Evolutionary conservation across 2,113 vertebrate species (phyloP).

Genomic region (Myodes glareolus): DNA sequence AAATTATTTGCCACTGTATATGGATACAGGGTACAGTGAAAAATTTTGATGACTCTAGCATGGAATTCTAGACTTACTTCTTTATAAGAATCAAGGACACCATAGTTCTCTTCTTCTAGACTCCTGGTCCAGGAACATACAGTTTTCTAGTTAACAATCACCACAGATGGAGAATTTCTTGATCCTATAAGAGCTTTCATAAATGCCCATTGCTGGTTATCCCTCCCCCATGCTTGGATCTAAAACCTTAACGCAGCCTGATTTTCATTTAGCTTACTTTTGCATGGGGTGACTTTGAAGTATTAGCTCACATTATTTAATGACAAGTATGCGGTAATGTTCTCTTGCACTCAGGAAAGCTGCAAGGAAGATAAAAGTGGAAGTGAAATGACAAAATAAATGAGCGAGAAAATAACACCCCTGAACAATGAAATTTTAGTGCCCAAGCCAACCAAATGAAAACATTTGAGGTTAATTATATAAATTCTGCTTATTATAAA

Average conservation of each 20-base stretch:
- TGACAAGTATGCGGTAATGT: conserved; percentile 62
- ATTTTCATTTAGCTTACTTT: conserved; percentile 56
- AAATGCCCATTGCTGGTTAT: neutral
- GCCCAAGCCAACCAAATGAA: conserved; percentile 28
- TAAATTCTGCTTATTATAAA: conserved; percentile 69
- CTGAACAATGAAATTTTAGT: conserved; percentile 71
- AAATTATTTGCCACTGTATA: neutral
- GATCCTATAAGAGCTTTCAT: conserved; percentile 25
- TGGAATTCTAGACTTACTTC: neutral
- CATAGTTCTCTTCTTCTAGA: neutral
- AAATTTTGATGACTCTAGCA: neutral
- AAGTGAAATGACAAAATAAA: conserved; percentile 72
- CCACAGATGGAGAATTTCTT: conserved; percentile 2
- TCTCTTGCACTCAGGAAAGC: conserved; percentile 61
- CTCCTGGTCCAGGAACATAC: neutral
- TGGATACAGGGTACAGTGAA: neutral
- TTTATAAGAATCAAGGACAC: neutral
- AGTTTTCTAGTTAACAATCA: conserved; percentile 41
- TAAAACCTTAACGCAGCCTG: neutral
- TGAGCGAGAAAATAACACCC: conserved; percentile 70
- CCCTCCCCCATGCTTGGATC: neutral
- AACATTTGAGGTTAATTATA: conserved; percentile 66
- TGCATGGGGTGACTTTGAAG: conserved; percentile 54
- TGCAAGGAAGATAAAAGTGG: conserved; percentile 71
- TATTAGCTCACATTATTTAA: conserved; percentile 73